Conservation (phyloP, 2,797 vertebrate genomes). For the Darevskia nairensis region DNA sequence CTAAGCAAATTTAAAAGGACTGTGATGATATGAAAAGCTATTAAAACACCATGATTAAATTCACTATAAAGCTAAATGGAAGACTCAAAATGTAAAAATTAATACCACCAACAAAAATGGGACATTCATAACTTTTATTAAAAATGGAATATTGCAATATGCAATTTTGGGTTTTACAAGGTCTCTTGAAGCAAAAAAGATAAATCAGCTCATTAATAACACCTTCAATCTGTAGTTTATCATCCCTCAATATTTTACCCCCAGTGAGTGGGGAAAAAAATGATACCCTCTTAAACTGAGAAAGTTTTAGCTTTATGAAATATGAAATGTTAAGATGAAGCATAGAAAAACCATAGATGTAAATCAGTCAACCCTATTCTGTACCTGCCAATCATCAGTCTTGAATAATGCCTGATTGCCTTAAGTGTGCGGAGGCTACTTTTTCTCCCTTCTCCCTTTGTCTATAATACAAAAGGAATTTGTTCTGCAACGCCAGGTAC, state of each 20-base stretch:
- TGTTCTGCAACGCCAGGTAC: neutral
- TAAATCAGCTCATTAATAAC: constrained; percentile 53
- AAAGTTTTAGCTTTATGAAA: constrained; percentile 12
- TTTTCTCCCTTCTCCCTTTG: neutral
- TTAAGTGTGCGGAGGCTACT: neutral
- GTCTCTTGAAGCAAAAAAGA: constrained; percentile 52
- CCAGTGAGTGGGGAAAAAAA: constrained; percentile 2
- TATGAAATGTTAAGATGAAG: rapidly evolving
- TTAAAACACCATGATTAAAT: constrained; percentile 63
- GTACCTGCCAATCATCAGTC: neutral
- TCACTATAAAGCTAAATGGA: constrained; percentile 60
- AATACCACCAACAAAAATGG: constrained; percentile 52
- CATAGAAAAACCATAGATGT: neutral
- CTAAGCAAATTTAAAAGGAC: constrained; percentile 48
- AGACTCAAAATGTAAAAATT: constrained; percentile 56
- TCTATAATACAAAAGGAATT: neutral
- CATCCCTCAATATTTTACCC: constrained; percentile 44
- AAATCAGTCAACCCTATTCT: neutral
- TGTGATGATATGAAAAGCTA: constrained; percentile 62
- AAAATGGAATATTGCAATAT: constrained; percentile 50
- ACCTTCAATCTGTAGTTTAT: constrained; percentile 5
- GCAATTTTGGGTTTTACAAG: constrained; percentile 50
- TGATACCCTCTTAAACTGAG: constrained; percentile 14
- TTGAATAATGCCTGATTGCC: neutral
- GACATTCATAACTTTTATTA: constrained; percentile 62